Evolutionary conservation across 2,888 invertebrate species (phyloP).

Genomic region (Euspilapteryx auroguttella): DNA sequence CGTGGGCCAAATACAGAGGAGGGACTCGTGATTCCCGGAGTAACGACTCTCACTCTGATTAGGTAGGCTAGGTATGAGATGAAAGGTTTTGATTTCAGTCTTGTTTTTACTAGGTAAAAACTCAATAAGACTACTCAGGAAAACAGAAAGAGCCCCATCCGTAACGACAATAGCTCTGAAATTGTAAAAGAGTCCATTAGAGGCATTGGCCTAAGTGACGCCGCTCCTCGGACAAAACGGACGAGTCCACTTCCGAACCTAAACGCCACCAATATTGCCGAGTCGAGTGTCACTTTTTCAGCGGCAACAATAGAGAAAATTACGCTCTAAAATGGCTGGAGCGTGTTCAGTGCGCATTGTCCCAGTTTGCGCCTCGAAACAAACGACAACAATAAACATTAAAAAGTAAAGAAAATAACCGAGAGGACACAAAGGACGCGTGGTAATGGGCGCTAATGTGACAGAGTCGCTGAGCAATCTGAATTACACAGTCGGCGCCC

Average conservation of each 20-base stretch:
- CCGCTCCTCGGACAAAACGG: constrained; percentile 19
- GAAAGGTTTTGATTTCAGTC: no score
- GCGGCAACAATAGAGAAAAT: constrained; percentile 55
- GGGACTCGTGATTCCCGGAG: constrained; percentile 2
- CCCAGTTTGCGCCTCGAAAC: constrained; percentile 54
- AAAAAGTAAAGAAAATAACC: constrained; percentile 30
- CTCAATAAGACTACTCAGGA: no score
- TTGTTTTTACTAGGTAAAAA: no score
- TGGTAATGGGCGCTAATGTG: constrained; percentile 53
- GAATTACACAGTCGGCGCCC: constrained; percentile 20
- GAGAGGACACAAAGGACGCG: constrained; percentile 26
- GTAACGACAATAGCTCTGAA: no score
- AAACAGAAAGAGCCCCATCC: no score
- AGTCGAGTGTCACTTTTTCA: constrained; percentile 54
- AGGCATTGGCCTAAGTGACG: constrained; percentile 8
- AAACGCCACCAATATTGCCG: constrained; percentile 55
- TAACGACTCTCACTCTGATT: no score
- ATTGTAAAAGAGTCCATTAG: constrained; percentile 31
- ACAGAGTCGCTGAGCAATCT: constrained; percentile 36
- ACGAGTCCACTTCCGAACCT: constrained; percentile 49
- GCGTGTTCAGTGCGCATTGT: constrained; percentile 45
- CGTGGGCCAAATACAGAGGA: constrained; percentile 6
- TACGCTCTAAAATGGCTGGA: constrained; percentile 52
- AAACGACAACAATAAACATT: constrained; percentile 58
- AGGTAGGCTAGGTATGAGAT: no score